Percentiles rank a stretch among this genome's conserved stretches.
Conservation (phyloP, 2,113 vertebrate genomes). For the Leptobrachium leishanense region DNA sequence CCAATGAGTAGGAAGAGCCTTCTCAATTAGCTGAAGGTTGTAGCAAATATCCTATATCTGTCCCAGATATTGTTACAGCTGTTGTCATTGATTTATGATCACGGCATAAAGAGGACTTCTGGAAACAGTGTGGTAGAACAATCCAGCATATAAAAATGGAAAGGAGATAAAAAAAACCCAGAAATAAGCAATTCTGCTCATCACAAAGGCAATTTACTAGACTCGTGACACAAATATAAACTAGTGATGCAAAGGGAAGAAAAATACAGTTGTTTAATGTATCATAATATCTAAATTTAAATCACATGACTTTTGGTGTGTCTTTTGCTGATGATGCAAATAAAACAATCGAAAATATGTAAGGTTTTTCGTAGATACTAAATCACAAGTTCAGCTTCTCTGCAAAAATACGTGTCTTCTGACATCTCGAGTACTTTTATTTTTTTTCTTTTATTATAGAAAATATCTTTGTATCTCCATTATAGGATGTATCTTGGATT, state of each 20-base stretch:
- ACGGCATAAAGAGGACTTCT: conserved; percentile 39
- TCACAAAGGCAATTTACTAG: conserved; percentile 42
- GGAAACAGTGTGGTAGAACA: conserved; percentile 31
- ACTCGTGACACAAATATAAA: conserved; percentile 33
- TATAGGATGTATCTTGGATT: too few species aligned
- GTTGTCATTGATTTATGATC: conserved; percentile 50
- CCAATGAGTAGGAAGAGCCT: conserved; percentile 44
- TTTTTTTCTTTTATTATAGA: conserved; percentile 7
- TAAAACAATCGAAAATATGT: background rate
- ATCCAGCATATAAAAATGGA: conserved; percentile 38
- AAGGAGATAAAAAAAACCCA: background rate
- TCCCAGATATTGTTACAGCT: conserved; percentile 48
- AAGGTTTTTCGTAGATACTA: conserved; percentile 19
- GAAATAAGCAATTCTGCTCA: conserved; percentile 19
- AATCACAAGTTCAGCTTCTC: too few species aligned
- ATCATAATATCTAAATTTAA: conserved; percentile 28
- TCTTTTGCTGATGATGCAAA: too few species aligned
- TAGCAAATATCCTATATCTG: conserved; percentile 46
- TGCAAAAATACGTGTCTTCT: too few species aligned
- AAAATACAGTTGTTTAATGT: conserved; percentile 22
- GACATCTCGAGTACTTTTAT: conserved; percentile 12
- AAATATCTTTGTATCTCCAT: too few species aligned
- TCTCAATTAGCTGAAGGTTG: conserved; percentile 50
- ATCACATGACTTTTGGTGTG: too few species aligned
- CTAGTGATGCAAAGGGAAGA: conserved; percentile 17